These are phyloP conservation scores for Otis tarda DNA, from an alignment of 2,113 vertebrate species.

Conservation along the genomic window DNA sequence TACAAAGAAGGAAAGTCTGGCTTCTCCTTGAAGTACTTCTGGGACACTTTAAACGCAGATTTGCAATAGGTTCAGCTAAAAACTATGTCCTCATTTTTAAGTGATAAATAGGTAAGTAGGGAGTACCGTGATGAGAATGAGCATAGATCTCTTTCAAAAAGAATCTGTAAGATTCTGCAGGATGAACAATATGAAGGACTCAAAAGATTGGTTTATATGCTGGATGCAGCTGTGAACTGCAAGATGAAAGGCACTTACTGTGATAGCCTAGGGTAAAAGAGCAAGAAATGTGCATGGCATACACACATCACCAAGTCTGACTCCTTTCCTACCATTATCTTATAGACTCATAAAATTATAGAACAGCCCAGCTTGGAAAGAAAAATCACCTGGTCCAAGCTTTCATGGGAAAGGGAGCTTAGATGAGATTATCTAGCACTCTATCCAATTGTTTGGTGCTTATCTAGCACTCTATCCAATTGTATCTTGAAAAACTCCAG, in stretches of 20 bases:
- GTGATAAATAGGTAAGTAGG: background rate
- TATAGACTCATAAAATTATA: background rate
- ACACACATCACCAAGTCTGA: background rate
- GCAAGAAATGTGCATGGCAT: background rate
- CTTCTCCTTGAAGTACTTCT: background rate
- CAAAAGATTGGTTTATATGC: too few species aligned
- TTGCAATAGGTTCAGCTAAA: background rate
- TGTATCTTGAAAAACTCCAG: background rate
- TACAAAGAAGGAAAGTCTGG: background rate
- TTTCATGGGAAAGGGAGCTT: background rate
- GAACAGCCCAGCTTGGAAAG: background rate
- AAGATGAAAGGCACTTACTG: background rate
- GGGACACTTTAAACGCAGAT: background rate
- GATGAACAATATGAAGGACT: background rate
- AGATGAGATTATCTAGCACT: background rate
- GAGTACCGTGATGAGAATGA: background rate
- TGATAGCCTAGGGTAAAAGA: background rate
- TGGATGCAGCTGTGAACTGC: background rate
- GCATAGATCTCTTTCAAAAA: background rate
- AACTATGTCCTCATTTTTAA: background rate
- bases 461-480: background rate
- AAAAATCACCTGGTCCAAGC: background rate
- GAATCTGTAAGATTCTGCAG: background rate
- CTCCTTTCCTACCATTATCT: background rate
- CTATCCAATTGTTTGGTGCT: background rate